Evolutionary conservation across 1,140 invertebrate genomes (phyloP).

Genomic region (Wiebesia pumilae): DNA sequence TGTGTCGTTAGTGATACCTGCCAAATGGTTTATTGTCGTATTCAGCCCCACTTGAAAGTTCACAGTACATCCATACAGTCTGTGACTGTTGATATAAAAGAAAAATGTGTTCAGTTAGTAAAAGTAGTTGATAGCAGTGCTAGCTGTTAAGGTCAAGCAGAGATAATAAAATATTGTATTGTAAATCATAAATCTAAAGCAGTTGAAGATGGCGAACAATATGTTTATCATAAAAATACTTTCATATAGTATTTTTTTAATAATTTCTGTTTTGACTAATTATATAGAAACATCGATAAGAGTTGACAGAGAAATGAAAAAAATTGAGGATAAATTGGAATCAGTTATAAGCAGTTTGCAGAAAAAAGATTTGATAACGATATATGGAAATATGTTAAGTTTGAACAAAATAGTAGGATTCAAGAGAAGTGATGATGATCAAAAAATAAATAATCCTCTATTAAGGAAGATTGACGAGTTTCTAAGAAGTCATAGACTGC

Average conservation of each 20-base stretch:
- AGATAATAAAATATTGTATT: neutral
- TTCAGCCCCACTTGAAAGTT: slow-evolving; percentile 60
- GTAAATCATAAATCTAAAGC: slow-evolving; percentile 8
- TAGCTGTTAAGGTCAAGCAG: neutral
- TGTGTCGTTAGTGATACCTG: slow-evolving; percentile 61
- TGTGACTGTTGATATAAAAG: slow-evolving; percentile 69
- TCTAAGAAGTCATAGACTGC: slow-evolving; percentile 63
- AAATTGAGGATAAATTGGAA: slow-evolving; percentile 61
- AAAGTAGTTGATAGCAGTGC: slow-evolving; percentile 65
- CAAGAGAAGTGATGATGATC: slow-evolving; percentile 19
- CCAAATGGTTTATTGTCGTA: slow-evolving; percentile 72
- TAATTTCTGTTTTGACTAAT: slow-evolving; percentile 45
- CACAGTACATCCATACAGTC: neutral
- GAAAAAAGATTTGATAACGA: slow-evolving; percentile 59
- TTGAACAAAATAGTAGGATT: slow-evolving; percentile 63
- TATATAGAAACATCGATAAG: slow-evolving; percentile 43
- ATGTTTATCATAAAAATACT: slow-evolving; percentile 48
- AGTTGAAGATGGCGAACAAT: slow-evolving; percentile 51
- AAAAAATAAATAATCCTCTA: slow-evolving; percentile 61
- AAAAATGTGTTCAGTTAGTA: slow-evolving; percentile 64
- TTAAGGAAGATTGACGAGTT: slow-evolving; percentile 68
- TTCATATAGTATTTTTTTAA: slow-evolving; percentile 56
- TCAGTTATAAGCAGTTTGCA: slow-evolving; percentile 66
- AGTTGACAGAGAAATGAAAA: slow-evolving; percentile 45
- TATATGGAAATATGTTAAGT: slow-evolving; percentile 67